phyloP scores from a whole-genome alignment of 2,888 invertebrate genomes.

The Gortyna flavago region DNA sequence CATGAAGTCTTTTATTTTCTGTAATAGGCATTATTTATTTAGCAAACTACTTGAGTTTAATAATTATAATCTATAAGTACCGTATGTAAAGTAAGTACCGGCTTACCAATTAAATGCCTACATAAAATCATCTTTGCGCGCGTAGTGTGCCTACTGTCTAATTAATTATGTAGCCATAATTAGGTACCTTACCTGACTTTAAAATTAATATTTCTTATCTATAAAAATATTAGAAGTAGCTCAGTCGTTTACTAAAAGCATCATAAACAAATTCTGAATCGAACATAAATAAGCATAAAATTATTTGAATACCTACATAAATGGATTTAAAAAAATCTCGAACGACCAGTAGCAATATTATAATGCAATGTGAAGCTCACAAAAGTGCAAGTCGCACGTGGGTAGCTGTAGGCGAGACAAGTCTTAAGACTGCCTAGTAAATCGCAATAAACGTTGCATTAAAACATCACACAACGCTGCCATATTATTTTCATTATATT shows the following conservation, averaged over 20 bases:
- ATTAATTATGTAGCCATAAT: background rate
- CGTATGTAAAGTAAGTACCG: background rate
- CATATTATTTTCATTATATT: slow-evolving; percentile 57
- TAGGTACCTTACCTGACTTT: no score
- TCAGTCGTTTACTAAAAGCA: background rate
- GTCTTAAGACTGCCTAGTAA: slow-evolving; percentile 76
- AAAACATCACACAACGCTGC: slow-evolving; percentile 74
- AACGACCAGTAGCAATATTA: slow-evolving; percentile 57
- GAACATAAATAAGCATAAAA: slow-evolving; percentile 14
- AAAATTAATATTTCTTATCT: background rate
- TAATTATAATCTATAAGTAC: background rate
- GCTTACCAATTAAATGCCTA: slow-evolving; percentile 1
- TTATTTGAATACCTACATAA: slow-evolving; percentile 15
- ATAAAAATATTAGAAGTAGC: background rate
- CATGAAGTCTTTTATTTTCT: slow-evolving; percentile 42
- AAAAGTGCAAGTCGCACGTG: slow-evolving; percentile 69
- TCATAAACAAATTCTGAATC: slow-evolving; percentile 8
- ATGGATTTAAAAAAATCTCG: slow-evolving; percentile 5
- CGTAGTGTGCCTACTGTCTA: no score
- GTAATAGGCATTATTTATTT: background rate
- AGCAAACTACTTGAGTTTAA: background rate
- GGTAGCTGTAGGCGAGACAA: slow-evolving; percentile 79
- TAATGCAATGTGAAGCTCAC: slow-evolving; percentile 40
- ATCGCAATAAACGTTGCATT: slow-evolving; percentile 81
- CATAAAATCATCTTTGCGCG: background rate